phyloP scores from a whole-genome alignment of 2,113 vertebrate species.

The Rhinopomastus cyanomelas region DNA sequence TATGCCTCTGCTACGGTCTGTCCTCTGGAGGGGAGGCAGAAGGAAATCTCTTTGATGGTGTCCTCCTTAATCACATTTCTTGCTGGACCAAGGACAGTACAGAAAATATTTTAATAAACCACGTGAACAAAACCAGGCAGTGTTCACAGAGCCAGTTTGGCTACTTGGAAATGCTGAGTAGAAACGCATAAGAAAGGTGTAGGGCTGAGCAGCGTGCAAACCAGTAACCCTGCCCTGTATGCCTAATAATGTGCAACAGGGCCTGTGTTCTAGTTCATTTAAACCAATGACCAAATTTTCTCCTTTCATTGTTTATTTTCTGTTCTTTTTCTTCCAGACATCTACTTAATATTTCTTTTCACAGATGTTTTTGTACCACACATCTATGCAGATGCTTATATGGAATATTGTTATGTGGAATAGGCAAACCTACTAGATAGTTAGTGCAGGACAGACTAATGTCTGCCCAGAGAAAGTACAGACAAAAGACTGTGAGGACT shows the following conservation, averaged over 20 bases:
- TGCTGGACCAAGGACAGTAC: background rate
- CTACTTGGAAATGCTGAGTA: background rate
- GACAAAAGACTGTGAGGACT: slow-evolving; percentile 3
- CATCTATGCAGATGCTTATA: background rate
- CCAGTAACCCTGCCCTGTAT: background rate
- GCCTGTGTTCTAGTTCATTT: background rate
- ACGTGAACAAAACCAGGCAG: background rate
- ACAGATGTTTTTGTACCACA: background rate
- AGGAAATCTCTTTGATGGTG: background rate
- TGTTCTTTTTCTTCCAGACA: background rate
- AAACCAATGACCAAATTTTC: background rate
- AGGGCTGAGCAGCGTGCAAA: background rate
- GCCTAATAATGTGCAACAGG: background rate
- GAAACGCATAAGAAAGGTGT: background rate
- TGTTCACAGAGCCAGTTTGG: background rate
- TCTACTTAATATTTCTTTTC: background rate
- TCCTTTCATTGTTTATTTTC: slow-evolving; percentile 17
- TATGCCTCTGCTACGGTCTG: rapidly evolving
- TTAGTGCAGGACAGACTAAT: background rate
- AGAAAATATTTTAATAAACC: background rate
- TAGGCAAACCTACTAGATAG: background rate
- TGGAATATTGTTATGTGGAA: background rate
- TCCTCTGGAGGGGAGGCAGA: background rate
- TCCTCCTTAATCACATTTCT: background rate
- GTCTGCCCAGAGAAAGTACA: background rate